phyloP scores from a whole-genome alignment of 2,113 vertebrate species.

The Pollachius pollachius region DNA sequence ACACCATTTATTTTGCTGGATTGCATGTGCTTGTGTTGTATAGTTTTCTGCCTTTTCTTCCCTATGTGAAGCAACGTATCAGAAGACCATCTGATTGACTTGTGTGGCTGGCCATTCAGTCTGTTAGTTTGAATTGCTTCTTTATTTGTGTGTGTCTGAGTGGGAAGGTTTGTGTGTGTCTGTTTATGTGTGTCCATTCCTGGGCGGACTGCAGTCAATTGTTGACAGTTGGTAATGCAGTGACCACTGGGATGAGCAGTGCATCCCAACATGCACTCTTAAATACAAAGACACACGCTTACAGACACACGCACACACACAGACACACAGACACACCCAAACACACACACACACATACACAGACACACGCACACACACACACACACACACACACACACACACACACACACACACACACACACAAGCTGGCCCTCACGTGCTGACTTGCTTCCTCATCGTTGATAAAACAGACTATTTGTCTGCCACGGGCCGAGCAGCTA shows the following conservation, averaged over 20 bases:
- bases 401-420: slow-evolving; percentile 19
- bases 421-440: slow-evolving; percentile 37
- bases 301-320: slow-evolving; percentile 5
- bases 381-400: background rate
- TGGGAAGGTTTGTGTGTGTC: too few relatives aligned
- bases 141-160: too few relatives aligned
- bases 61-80: slow-evolving; percentile 12
- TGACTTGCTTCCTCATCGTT: slow-evolving; percentile 55
- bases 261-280: background rate
- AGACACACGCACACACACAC: too few relatives aligned
- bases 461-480: slow-evolving; percentile 71
- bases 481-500: slow-evolving; percentile 60
- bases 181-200: slow-evolving; percentile 15
- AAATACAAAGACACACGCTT: background rate
- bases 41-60: slow-evolving; percentile 27
- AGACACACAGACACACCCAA: background rate
- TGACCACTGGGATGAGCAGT: slow-evolving; percentile 12
- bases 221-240: slow-evolving; percentile 3
- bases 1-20: slow-evolving; percentile 62
- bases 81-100: slow-evolving; percentile 27
- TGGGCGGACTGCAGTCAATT: slow-evolving; percentile 19
- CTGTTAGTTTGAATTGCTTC: too few relatives aligned
- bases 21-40: slow-evolving; percentile 51
- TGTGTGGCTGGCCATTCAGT: slow-evolving; percentile 13
- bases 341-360: background rate